Base-by-base conservation (phyloP, 2,888 invertebrate genomes). In the Callinectes sapidus region DNA sequence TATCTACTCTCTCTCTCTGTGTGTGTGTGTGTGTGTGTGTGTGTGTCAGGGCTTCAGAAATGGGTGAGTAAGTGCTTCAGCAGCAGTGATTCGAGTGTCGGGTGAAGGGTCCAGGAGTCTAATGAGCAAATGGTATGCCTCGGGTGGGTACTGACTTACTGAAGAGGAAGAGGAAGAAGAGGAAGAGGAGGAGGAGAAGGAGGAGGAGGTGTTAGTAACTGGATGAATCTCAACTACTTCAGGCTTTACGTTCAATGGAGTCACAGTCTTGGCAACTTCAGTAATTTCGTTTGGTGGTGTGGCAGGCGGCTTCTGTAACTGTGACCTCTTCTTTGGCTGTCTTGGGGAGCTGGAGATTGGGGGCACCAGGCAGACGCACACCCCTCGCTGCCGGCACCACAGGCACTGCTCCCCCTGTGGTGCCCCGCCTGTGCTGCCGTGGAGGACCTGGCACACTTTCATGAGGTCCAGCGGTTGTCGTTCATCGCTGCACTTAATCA, bases 91-190 rank as follows among this genome's bases (percentile, higher is more conserved):
- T 95, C 98, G 97, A 61, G 96, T 96, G 95, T 96, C 96, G n/a
- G 98, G 98, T 96, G 98, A 97, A n/a, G 98, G 96, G 95, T 98
- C 97, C 95, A 98, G 96, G 95, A 98, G 96, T 90, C 96, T 96
- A 95, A 96, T 96, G 92, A 98, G 96, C 95, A 98, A 96, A 54
- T 93, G 92, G 85, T 93, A 94, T 10, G 93, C 92, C n/a, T 71
- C 77, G 0, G 66, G 39, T n/a, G 94, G 94, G 42, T 94, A 94
- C n/a, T 8, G 35, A 32, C 23, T 13, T 32, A n/a, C n/a, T n/a
- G n/a, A n/a, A n/a, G n/a, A n/a, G n/a, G n/a, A n/a, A n/a, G 77
- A 16, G 5, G 77, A 28, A 0, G 77, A 35, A 13, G 77, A 81
- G 14, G 77, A 28, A 1, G 81, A 14, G 13, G 81, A 81, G 2